Evolutionary conservation across 1,140 invertebrate species (phyloP).

Genomic region (Drosophila erecta): DNA sequence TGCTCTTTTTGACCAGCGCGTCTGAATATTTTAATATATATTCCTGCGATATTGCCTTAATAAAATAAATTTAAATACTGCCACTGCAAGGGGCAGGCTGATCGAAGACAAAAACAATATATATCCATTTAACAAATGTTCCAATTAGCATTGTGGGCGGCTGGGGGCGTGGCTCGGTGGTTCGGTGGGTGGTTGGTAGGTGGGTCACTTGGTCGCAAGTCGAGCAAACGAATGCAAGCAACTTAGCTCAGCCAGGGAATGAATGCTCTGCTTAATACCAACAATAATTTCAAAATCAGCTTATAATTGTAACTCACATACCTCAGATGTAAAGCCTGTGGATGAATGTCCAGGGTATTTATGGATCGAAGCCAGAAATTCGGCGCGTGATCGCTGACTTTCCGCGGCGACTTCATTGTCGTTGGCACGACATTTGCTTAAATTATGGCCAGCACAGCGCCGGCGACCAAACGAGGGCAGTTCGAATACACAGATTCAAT

Average conservation of each 20-base stretch:
- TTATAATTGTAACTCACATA: too few species aligned
- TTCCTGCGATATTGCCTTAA: too few species aligned
- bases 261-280: background rate
- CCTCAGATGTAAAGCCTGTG: background rate
- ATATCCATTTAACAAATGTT: constrained; percentile 57
- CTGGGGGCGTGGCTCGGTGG: background rate
- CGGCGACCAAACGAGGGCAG: constrained; percentile 69
- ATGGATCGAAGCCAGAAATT: constrained; percentile 25
- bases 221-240: constrained; percentile 15
- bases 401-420: constrained; percentile 41
- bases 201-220: background rate
- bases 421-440: constrained; percentile 72
- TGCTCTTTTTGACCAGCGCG: background rate
- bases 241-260: background rate
- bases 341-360: constrained; percentile 7
- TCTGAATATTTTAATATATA: too few species aligned
- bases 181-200: background rate
- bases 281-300: too few species aligned
- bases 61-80: constrained; percentile 4
- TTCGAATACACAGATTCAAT: background rate
- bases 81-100: constrained; percentile 10
- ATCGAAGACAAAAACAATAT: constrained; percentile 19
- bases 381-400: constrained; percentile 45
- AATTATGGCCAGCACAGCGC: constrained; percentile 59
- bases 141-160: constrained; percentile 56